phyloP scores from a whole-genome alignment of 2,888 invertebrate species.

The Ornithoptera priamus region DNA sequence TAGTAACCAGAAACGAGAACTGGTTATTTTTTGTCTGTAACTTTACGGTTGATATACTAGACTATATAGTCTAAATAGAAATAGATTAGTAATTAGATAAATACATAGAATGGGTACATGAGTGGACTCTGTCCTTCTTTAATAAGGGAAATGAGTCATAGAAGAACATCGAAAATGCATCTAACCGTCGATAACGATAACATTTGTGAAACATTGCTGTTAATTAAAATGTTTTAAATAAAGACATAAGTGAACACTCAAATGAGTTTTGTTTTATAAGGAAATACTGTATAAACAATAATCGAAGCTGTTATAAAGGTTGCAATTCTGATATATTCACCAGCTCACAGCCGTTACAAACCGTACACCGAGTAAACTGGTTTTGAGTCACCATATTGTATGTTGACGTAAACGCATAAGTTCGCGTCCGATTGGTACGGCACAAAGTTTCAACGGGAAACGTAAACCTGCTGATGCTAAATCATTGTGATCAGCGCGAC shows the following conservation, averaged over 20 bases:
- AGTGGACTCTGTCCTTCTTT: no score
- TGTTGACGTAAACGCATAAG: conserved; percentile 15
- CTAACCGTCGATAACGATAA: no score
- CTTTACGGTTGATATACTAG: no score
- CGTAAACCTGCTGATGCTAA: conserved; percentile 11
- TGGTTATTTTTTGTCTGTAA: no score
- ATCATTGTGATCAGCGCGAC: conserved; percentile 9
- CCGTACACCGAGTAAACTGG: conserved; percentile 28
- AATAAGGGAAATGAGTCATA: no score
- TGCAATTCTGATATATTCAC: conserved; percentile 30
- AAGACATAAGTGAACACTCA: not conserved
- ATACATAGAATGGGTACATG: no score
- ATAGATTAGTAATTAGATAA: no score
- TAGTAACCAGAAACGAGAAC: no score
- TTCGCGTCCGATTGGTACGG: conserved; percentile 17
- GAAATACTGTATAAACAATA: conserved; percentile 36
- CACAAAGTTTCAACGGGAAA: conserved; percentile 6
- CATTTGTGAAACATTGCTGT: no score
- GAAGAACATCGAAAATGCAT: no score
- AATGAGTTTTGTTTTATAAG: conserved; percentile 25
- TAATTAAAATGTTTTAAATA: no score
- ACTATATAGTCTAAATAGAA: no score
- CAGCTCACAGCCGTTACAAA: conserved; percentile 26
- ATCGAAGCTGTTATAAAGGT: conserved; percentile 26
- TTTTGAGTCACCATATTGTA: conserved; percentile 25